Evolutionary conservation across 1,140 invertebrate genomes (phyloP).

Genomic region (Drosophila ironensis): DNA sequence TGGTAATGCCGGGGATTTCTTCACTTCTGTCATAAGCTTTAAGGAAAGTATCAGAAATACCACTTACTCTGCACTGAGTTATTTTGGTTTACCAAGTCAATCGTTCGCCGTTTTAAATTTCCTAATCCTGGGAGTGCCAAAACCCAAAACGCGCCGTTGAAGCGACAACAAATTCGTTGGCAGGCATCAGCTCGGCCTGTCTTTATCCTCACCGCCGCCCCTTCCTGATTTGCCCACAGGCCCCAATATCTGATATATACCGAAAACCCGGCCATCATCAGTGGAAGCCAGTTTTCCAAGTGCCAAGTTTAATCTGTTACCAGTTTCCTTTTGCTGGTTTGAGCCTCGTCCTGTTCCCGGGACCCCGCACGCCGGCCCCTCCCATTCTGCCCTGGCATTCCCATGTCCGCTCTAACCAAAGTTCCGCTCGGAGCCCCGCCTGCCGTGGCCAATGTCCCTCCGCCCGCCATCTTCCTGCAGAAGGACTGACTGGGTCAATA

Average conservation of each 20-base stretch:
- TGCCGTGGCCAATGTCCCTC: conserved; percentile 26
- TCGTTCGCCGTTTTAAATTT: background rate
- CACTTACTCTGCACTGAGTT: too few species aligned
- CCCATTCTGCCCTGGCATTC: conserved; percentile 42
- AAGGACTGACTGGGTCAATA: conserved; percentile 64
- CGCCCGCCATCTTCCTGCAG: conserved; percentile 29
- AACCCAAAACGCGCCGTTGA: conserved; percentile 2
- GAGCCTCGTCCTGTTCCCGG: conserved; percentile 29
- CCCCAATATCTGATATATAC: background rate
- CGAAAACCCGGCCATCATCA: conserved; percentile 12
- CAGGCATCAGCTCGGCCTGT: conserved; percentile 52
- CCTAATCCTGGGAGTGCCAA: background rate
- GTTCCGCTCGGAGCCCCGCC: conserved; percentile 51
- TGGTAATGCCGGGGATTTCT: too few species aligned
- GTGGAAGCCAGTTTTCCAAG: conserved; percentile 48
- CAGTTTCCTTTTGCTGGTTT: conserved; percentile 69
- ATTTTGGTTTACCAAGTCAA: too few species aligned
- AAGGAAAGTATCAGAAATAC: too few species aligned
- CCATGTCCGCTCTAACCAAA: conserved; percentile 67
- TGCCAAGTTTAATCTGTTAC: conserved; percentile 77
- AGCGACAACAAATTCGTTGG: conserved; percentile 41
- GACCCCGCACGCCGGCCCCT: conserved; percentile 4
- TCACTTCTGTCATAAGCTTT: too few species aligned
- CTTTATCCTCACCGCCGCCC: conserved; percentile 23
- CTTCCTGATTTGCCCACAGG: background rate